These are phyloP conservation scores for Rhinolophus ferrumequinum DNA, from an alignment of 2,113 vertebrate genomes.

Conservation along the genomic window DNA sequence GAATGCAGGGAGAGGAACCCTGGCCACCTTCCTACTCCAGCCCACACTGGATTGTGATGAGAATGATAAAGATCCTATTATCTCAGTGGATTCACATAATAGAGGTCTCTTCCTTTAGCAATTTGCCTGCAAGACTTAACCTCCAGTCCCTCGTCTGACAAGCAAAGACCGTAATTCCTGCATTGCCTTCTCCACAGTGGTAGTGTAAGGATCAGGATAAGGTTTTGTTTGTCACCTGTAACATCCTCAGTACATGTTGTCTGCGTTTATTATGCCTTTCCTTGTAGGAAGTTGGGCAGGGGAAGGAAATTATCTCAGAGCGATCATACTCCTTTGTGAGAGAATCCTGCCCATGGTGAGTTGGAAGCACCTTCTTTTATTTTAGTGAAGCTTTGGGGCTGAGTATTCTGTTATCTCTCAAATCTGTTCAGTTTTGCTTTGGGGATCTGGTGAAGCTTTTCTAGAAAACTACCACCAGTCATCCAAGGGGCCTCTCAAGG, in stretches of 20 bases:
- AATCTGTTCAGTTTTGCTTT: not conserved
- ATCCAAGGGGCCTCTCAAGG: too few species aligned
- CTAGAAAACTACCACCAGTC: not conserved
- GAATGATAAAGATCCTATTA: not conserved
- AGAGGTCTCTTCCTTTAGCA: not conserved
- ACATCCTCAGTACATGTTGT: not conserved
- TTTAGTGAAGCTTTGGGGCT: not conserved
- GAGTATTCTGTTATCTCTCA: not conserved
- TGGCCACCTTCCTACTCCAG: not conserved
- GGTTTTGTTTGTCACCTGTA: not conserved
- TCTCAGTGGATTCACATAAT: not conserved
- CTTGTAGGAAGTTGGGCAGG: not conserved
- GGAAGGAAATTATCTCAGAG: not conserved
- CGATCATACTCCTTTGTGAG: not conserved
- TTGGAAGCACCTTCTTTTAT: not conserved
- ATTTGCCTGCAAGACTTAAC: not conserved
- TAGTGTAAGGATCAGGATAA: not conserved
- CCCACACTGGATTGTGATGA: not conserved
- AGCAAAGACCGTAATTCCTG: not conserved
- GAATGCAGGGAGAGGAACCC: not conserved
- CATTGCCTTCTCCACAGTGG: not conserved
- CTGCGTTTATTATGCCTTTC: not conserved
- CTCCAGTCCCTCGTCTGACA: not conserved
- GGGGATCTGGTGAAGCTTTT: not conserved
- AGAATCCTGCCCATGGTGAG: not conserved